Base-by-base conservation (phyloP, 2,888 invertebrate genomes). In the Tribolium freemani region DNA sequence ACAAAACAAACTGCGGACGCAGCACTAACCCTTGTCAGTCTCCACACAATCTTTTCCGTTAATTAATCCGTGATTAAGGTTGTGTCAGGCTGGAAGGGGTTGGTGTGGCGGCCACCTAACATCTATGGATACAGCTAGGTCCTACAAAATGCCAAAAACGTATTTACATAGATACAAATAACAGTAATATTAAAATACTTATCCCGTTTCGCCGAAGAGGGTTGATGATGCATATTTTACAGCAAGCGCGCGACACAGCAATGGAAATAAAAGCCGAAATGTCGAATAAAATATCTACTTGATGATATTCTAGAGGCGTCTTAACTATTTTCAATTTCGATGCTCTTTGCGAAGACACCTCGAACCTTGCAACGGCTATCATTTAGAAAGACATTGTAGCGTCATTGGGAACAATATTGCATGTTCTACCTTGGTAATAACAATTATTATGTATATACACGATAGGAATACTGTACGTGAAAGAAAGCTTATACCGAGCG, bases 321-420 rank as follows among this genome's bases (percentile, higher is more conserved):
- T 46, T 53, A 30, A 61, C 48, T 31, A 48, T 10, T 20, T 70
- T 56, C 56, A 56, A 13, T 21, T 57, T 57, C 64, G 71, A 58
- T 57, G 50, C 48, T 61, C 56, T 54, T 11, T 54, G 38, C 16
- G 50, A 13, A 57, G 68, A 75, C 66, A 51, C 66, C 64, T 56
- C 63, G 61, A 11, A 68, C 31, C 38, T 71, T 69, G 64, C 69
- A 63, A 66, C 75, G 72, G 76, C 79, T 75, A 81, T 80, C 79
- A 80, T 79, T 79, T 82, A 80, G 85, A 85, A 85, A 85, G 85
- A 85, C 85, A 81, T 81, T 80, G 85, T 85, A 85, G 85, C 83
- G 80, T 81, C 75, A 73, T 79, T 76, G 76, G 75, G 75, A 79
- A 79, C 77, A 78, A 75, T 75, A 64, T 79, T 76, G 66, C 69